Evolutionary conservation across 2,797 vertebrate species (phyloP).

Genomic region (Enteromius fasciolatus): DNA sequence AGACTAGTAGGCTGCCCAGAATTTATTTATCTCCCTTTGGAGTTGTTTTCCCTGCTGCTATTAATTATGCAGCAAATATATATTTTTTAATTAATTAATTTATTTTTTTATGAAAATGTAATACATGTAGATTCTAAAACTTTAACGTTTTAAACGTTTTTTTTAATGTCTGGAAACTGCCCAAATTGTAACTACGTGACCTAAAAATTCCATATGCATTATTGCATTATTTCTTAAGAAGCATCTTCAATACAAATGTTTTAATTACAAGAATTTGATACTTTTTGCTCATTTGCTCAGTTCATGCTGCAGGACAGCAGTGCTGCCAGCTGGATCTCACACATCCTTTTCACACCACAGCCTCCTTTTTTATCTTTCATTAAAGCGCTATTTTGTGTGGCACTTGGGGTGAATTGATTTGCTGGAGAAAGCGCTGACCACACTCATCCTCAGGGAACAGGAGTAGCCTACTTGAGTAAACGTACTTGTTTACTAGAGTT

Average conservation of each 20-base stretch:
- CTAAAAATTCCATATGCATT: neutral
- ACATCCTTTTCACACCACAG: constrained; percentile 13
- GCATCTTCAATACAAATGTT: neutral
- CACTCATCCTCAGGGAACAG: constrained; percentile 23
- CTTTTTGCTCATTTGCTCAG: constrained; percentile 4
- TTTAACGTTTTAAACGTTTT: neutral
- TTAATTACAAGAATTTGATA: neutral
- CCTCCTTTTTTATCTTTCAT: constrained; percentile 15
- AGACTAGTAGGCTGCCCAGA: neutral
- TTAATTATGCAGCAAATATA: neutral
- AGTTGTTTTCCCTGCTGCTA: neutral
- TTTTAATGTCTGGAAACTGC: neutral
- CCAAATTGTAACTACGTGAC: neutral
- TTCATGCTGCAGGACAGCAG: constrained; percentile 5
- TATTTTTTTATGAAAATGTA: neutral
- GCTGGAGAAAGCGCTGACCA: constrained; percentile 44
- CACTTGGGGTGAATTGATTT: constrained; percentile 19
- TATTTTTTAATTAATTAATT: too few relatives aligned
- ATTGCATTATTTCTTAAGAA: constrained; percentile 10
- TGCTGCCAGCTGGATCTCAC: constrained; percentile 17
- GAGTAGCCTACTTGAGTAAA: constrained; percentile 12
- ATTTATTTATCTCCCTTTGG: neutral
- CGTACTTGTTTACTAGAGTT: constrained; percentile 20
- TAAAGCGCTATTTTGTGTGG: constrained; percentile 21
- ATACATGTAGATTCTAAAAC: neutral